Evolutionary conservation across 2,113 vertebrate genomes (phyloP), one percentile per base, ranked within the genome.

Genomic region (Eleginops maclovinus): DNA sequence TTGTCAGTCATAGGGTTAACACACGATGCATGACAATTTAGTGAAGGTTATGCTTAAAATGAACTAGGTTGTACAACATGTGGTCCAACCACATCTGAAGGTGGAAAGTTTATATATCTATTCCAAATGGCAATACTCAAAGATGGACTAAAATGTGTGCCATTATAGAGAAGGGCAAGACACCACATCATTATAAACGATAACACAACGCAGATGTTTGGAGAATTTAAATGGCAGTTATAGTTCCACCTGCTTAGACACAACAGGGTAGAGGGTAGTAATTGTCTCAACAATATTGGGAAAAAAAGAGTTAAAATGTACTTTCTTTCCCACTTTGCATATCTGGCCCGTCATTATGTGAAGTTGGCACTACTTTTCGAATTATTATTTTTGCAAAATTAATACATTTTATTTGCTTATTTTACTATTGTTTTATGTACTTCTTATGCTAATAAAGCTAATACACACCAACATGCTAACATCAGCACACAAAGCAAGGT

Each of bases 401-500:
- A 44, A 11, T 41, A 21, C 40, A 40, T 58, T 40, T 21, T 21
- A 56, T 15, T 21, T 8, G 5, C 24, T 11, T 58, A 19, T 24
- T 59, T 81, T 59, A n/a, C 28, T 53, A 49, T 22, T 47, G 47
- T 43, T 60, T 9, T 0, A 1, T 70, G 70, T 19, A 36, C 7
- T 36, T 36, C 5, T 36, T n/a, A n/a, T n/a, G n/a, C n/a, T n/a
- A n/a, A n/a, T n/a, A n/a, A n/a, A n/a, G n/a, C n/a, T n/a, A n/a
- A n/a, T n/a, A n/a, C n/a, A n/a, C n/a, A 36, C 8, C 31, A 36
- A 5, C 1, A 36, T 40, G 68, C 76, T 55, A 12, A 51, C 36
- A 50, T 36, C 51, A 58, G 53, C 41, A 40, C 15, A 50, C 58
- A 43, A 36, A 69, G 59, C 55, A 55, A 54, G 15, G 63, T 89